Evolutionary conservation across 2,797 vertebrate genomes (phyloP), one percentile per base, ranked within the genome.

Genomic region (Gymnothorax reevesii): DNA sequence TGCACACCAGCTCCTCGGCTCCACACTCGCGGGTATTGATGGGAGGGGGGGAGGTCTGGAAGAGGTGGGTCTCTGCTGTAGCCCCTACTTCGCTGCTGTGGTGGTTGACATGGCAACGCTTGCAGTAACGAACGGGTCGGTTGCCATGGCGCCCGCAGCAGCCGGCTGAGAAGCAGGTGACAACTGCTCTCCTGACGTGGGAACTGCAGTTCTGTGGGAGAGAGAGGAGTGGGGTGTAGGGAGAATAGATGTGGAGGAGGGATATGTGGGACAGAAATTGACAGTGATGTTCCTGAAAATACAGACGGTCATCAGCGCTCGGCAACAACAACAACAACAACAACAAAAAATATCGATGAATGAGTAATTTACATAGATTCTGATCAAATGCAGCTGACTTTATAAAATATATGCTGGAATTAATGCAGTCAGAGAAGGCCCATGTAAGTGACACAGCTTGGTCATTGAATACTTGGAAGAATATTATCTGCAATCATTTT

Each of bases 71-170:
- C 93, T 99, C 99, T 0, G 97, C 96, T 85, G 96, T 95, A 90
- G 95, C 96, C 90, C 98, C 98, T 90, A 98, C 97, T 92, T 99
- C 98, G 0, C 94, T 99, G 93, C 97, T 99, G 93, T 99, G 99
- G 91, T 99, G 98, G 94, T 99, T 99, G 9, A 98, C 98, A 95
- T 99, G 99, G 94, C 99, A 99, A 91, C 98, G 96, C 91, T 97
- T 98, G 96, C 99, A 99, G 89, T 99, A 99, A 89, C 99, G 97
- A 92, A 99, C 99, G 0, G 98, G 99, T 91, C 98, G 94, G 95
- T 99, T 99, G 89, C 99, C 99, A 86, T 99, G 98, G 87, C 97
- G 98, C 92, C 97, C 98, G 3, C 99, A 99, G 96, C 99, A 99
- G 91, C 98, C 98, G 0, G 98, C 99, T 3, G 99, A 99, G 94